These are phyloP conservation scores for Tolmerus cingulatus DNA, from an alignment of 2,888 invertebrate species.

Conservation along the genomic window DNA sequence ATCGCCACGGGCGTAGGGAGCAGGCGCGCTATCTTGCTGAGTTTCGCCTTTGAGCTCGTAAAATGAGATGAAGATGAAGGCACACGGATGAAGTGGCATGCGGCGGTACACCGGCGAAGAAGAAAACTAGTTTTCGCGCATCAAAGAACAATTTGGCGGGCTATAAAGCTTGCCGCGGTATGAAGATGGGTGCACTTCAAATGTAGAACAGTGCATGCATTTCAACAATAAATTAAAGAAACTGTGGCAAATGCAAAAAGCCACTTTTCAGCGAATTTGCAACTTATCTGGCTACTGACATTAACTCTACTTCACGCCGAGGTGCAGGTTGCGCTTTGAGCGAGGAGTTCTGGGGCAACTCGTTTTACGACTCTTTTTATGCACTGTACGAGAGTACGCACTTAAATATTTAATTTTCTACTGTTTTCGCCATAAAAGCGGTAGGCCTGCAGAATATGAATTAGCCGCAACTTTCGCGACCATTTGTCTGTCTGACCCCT, in stretches of 20 bases:
- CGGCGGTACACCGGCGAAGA: not conserved
- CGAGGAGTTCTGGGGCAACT: not conserved
- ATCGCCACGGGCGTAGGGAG: not conserved
- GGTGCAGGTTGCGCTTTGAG: not conserved
- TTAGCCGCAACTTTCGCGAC: not conserved
- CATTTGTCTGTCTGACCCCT: not conserved
- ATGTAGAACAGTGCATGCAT: not conserved
- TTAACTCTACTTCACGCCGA: not conserved
- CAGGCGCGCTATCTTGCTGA: not conserved
- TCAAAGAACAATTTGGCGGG: not conserved
- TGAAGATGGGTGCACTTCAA: not conserved
- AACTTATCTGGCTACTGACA: not conserved
- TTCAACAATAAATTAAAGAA: not conserved
- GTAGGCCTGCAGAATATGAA: not conserved
- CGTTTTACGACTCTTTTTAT: not conserved
- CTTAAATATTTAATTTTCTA: not conserved
- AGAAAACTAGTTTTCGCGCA: constrained; percentile 8
- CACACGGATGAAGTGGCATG: not conserved
- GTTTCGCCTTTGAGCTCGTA: not conserved
- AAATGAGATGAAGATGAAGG: not conserved
- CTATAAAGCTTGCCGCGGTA: not conserved
- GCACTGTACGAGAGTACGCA: not conserved
- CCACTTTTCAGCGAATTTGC: not conserved
- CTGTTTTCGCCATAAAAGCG: not conserved
- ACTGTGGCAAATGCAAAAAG: not conserved